Percentiles rank a stretch among this genome's conserved stretches.
These are phyloP conservation scores for Meloidogyne floridensis DNA, from an alignment of 1,140 invertebrate genomes.

Conservation along the genomic window DNA sequence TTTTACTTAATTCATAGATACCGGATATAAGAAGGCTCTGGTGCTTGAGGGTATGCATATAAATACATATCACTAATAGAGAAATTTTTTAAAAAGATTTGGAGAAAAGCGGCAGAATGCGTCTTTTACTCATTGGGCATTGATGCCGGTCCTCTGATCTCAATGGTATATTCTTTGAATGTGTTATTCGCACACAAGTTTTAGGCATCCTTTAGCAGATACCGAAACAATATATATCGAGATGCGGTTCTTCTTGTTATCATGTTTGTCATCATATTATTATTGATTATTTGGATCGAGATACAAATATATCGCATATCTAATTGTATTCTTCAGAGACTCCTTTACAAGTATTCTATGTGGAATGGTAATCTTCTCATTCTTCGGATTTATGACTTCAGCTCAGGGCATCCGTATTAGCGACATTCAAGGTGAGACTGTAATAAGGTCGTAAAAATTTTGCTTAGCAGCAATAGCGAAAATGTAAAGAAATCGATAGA, in stretches of 20 bases:
- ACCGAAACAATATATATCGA: conserved; percentile 62
- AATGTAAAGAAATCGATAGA: too few relatives aligned
- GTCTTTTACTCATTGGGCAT: conserved; percentile 62
- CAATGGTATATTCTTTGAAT: conserved; percentile 40
- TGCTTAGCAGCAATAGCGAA: too few relatives aligned
- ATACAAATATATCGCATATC: background rate
- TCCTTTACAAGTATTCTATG: conserved; percentile 61
- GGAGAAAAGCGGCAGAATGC: conserved; percentile 63
- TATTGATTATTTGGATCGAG: background rate
- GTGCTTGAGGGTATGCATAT: conserved; percentile 41
- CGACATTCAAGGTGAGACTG: conserved; percentile 54
- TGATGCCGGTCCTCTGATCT: conserved; percentile 61
- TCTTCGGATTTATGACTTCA: conserved; percentile 58
- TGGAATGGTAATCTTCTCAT: conserved; percentile 63
- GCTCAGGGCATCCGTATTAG: conserved; percentile 51
- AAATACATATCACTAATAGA: conserved; percentile 15
- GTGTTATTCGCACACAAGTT: background rate
- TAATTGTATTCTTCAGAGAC: conserved; percentile 37
- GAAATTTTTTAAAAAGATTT: conserved; percentile 42
- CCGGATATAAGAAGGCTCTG: conserved; percentile 54
- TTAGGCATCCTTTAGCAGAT: conserved; percentile 56
- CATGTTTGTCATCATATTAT: conserved; percentile 18
- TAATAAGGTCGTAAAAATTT: too few relatives aligned
- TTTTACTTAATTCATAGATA: conserved; percentile 25
- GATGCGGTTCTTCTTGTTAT: conserved; percentile 51